These are phyloP conservation scores for Sciurus vulgaris DNA, from an alignment of 2,797 vertebrate species.

Conservation along the genomic window DNA sequence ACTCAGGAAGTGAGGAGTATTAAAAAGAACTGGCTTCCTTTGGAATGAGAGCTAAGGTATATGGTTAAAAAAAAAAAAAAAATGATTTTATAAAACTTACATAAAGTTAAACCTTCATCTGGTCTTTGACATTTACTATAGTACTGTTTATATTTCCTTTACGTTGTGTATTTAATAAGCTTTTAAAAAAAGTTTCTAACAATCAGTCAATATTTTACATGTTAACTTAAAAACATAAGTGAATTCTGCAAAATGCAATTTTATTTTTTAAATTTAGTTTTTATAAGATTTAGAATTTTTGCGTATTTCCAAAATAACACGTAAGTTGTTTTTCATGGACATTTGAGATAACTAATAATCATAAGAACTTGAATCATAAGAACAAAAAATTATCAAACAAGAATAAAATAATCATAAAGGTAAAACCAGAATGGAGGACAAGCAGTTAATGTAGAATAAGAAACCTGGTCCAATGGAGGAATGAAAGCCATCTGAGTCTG, in stretches of 20 bases:
- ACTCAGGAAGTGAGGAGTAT: not conserved
- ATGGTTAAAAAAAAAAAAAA: not conserved
- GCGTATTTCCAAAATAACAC: not conserved
- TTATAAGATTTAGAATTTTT: not conserved
- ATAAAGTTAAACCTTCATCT: not conserved
- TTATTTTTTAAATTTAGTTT: not conserved
- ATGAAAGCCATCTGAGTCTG: no score
- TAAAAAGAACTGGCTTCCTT: not conserved
- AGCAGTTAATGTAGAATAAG: no score
- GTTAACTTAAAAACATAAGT: not conserved
- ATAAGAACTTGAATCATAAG: not conserved
- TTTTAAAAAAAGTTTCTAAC: not conserved
- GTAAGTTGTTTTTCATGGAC: not conserved
- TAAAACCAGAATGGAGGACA: no score
- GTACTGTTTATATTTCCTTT: not conserved
- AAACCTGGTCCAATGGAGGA: no score
- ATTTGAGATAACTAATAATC: not conserved
- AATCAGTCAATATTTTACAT: not conserved
- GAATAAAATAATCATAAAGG: not conserved
- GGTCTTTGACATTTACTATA: not conserved
- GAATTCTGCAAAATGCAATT: not conserved
- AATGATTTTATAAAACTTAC: not conserved
- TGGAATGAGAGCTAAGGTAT: not conserved
- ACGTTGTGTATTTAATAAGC: not conserved
- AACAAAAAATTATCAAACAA: conserved; percentile 5